Base-by-base conservation (phyloP, 2,888 invertebrate genomes). In the Drosophila birchii region DNA sequence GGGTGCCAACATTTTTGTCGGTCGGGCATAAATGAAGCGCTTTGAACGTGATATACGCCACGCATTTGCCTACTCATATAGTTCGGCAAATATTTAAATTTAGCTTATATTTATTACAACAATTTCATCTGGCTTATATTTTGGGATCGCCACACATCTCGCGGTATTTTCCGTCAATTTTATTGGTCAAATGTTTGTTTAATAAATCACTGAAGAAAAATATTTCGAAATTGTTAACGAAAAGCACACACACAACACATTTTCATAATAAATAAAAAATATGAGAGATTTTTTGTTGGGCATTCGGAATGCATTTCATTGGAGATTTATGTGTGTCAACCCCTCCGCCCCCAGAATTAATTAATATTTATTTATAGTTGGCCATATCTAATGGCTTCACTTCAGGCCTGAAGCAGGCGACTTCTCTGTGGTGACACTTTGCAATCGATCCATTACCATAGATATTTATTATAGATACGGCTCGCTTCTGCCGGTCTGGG, bases 331-430 rank as follows among this genome's bases (percentile, higher is more conserved):
- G 41, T 69, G 68, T 69, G 68, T 47, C 63, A 43, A 36, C 63
- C 62, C 61, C 36, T 20, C 36, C 20, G 29, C 34, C 23, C 60
- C 54, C 38, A 49, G 70, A 47, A 62, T 87, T 79, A 81, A 83
- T 87, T 85, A 76, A 86, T 82, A 80, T 84, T 75, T 86, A 84
- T 84, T 82, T 88, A 76, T 88, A 80, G 68, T 57, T 23, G 47
- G 39, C 41, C 20, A 34, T 56, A 49, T 69, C 53, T 69, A 71
- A 59, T 56, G 67, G 56, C 20, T 23, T 56, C 32, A 56, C 34
- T 26, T 41, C 34, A 29, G 60, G 39, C 56, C 54, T 23, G 29
- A 47, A 47, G n/a, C 18, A 41, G 56, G 51, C 34, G 44, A 38
- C 44, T 39, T 8, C 41, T 38, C 38, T 54, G 53, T 26, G 51